Conservation (phyloP, 1,140 invertebrate genomes). For the Papilio glaucus region DNA sequence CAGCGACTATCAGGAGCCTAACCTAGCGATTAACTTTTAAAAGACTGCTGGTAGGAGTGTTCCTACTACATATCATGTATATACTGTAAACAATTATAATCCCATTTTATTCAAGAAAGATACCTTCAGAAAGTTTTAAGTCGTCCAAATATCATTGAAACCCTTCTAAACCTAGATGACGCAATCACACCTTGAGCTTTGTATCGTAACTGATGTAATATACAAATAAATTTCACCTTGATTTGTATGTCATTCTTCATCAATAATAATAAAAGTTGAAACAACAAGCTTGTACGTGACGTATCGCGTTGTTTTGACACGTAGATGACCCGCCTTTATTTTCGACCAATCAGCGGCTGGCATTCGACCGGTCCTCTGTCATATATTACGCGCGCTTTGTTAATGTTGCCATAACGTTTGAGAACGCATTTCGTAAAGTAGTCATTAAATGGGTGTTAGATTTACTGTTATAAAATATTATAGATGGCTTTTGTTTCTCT, state of each 20-base stretch:
- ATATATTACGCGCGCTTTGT: constrained; percentile 60
- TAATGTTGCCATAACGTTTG: constrained; percentile 55
- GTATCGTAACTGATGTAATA: constrained; percentile 48
- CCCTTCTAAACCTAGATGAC: constrained; percentile 38
- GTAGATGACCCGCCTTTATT: constrained; percentile 67
- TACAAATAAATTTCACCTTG: constrained; percentile 30
- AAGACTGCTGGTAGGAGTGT: too few relatives aligned
- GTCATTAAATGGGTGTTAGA: constrained; percentile 79
- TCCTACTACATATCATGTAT: too few relatives aligned
- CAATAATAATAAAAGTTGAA: constrained; percentile 32
- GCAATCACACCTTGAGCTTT: constrained; percentile 52
- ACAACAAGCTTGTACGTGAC: constrained; percentile 30
- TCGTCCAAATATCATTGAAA: neutral
- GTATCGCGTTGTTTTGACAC: constrained; percentile 43
- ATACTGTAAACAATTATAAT: too few relatives aligned
- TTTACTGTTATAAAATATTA: constrained; percentile 68
- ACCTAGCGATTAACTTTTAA: too few relatives aligned
- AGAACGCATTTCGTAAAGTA: constrained; percentile 46
- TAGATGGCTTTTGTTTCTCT: constrained; percentile 74
- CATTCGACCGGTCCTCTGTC: constrained; percentile 58
- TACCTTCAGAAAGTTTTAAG: neutral
- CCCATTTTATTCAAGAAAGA: too few relatives aligned
- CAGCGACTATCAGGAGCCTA: too few relatives aligned
- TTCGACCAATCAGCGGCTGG: constrained; percentile 63
- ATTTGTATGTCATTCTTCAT: neutral